These are phyloP conservation scores for Elaeidobius kamerunicus DNA, from an alignment of 2,888 invertebrate genomes.

Conservation along the genomic window DNA sequence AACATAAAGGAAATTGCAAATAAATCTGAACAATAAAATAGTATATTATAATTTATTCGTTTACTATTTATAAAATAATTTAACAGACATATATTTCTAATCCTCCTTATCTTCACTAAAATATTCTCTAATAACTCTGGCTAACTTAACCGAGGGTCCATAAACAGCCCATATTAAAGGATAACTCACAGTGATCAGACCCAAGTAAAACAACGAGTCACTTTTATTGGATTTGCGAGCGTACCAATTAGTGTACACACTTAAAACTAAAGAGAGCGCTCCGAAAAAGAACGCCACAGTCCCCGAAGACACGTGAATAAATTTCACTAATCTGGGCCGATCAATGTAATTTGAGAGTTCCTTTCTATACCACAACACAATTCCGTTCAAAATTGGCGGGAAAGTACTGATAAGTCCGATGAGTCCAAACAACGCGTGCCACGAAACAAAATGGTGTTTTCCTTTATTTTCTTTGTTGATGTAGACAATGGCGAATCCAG, in stretches of 20 bases:
- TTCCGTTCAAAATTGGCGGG: constrained; percentile 41
- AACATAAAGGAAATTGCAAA: too few relatives aligned
- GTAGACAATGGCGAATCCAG: constrained; percentile 41
- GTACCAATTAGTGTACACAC: constrained; percentile 39
- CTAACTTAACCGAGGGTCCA: constrained; percentile 27
- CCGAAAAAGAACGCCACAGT: constrained; percentile 37
- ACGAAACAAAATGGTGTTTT: constrained; percentile 44
- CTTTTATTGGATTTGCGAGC: constrained; percentile 13
- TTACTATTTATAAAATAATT: too few relatives aligned
- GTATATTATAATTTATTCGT: too few relatives aligned
- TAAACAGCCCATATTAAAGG: constrained; percentile 28
- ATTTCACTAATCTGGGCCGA: constrained; percentile 36
- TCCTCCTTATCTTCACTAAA: constrained; percentile 27
- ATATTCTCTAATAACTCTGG: constrained; percentile 23
- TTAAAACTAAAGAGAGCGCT: constrained; percentile 37
- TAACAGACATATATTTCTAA: constrained; percentile 7
- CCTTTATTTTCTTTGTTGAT: constrained; percentile 41
- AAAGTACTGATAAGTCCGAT: constrained; percentile 39
- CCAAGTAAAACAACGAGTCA: constrained; percentile 21
- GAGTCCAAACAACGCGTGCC: constrained; percentile 46
- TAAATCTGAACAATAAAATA: too few relatives aligned
- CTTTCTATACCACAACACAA: constrained; percentile 41
- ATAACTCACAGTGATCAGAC: constrained; percentile 18
- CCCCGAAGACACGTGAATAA: constrained; percentile 38
- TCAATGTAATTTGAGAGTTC: constrained; percentile 36